These are phyloP conservation scores for Pongo pygmaeus DNA, from an alignment of 2,113 vertebrate species.

Conservation along the genomic window DNA sequence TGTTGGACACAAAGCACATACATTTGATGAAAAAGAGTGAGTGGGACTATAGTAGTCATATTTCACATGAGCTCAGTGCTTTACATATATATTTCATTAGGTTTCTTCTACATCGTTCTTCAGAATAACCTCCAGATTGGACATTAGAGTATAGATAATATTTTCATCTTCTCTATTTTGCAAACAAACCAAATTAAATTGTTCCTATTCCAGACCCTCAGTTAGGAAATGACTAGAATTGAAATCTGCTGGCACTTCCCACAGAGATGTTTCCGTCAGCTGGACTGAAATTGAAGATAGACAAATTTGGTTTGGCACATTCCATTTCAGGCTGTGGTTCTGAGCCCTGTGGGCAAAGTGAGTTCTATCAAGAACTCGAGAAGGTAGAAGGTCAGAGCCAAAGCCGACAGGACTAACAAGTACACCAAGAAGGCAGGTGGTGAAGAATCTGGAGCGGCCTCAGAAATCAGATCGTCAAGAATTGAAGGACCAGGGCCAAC, in stretches of 20 bases:
- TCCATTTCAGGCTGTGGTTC: not conserved
- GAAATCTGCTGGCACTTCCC: not conserved
- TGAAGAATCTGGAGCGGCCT: not conserved
- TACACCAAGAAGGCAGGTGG: not conserved
- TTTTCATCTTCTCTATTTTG: not conserved
- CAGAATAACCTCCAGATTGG: not conserved
- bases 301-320: not conserved
- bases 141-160: not conserved
- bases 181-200: not conserved
- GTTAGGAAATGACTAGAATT: not conserved
- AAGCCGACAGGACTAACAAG: too few relatives aligned
- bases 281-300: not conserved
- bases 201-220: not conserved
- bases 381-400: not conserved
- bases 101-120: not conserved
- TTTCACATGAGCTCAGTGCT: not conserved
- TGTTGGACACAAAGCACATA: not conserved
- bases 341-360: not conserved
- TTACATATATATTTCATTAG: not conserved
- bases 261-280: not conserved
- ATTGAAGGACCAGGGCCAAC: not conserved
- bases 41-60: not conserved
- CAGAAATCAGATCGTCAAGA: not conserved
- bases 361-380: not conserved
- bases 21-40: not conserved